phyloP scores from a whole-genome alignment of 2,888 invertebrate species.

The Elysia crispata region DNA sequence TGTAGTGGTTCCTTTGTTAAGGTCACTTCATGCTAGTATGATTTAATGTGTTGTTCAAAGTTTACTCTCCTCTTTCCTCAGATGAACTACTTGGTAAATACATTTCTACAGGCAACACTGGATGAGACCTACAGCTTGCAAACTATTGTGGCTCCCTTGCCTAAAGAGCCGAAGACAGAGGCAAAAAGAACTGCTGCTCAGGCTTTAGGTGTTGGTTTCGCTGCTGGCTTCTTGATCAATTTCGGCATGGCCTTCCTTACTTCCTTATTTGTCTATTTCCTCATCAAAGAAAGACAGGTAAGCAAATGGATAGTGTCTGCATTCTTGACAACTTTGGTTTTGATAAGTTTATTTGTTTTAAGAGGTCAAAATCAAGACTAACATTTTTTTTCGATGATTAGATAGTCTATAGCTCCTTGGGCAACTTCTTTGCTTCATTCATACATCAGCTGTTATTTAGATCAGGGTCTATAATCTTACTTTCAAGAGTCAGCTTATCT shows the following conservation, averaged over 20 bases:
- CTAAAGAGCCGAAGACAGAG: conserved; percentile 28
- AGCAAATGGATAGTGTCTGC: background rate
- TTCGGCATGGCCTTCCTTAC: conserved; percentile 75
- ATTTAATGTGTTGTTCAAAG: no score
- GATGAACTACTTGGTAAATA: conserved; percentile 45
- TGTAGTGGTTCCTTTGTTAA: no score
- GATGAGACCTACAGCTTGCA: conserved; percentile 34
- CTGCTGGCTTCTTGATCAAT: conserved; percentile 61
- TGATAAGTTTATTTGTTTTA: no score
- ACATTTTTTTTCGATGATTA: no score
- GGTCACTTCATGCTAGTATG: no score
- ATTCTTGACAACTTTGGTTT: no score
- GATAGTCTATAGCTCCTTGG: no score
- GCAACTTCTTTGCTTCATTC: no score
- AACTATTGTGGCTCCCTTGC: conserved; percentile 36
- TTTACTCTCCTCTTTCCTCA: background rate
- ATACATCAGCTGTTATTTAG: no score
- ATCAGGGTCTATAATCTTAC: no score
- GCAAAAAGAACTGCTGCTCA: background rate
- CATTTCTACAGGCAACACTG: conserved; percentile 35
- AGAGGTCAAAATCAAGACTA: no score
- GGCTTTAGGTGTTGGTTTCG: conserved; percentile 54
- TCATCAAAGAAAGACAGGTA: conserved; percentile 68
- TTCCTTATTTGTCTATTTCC: conserved; percentile 69
- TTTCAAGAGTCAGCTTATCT: no score